Evolutionary conservation across 2,888 invertebrate genomes (phyloP).

Genomic region (Coleophora flavipennella): DNA sequence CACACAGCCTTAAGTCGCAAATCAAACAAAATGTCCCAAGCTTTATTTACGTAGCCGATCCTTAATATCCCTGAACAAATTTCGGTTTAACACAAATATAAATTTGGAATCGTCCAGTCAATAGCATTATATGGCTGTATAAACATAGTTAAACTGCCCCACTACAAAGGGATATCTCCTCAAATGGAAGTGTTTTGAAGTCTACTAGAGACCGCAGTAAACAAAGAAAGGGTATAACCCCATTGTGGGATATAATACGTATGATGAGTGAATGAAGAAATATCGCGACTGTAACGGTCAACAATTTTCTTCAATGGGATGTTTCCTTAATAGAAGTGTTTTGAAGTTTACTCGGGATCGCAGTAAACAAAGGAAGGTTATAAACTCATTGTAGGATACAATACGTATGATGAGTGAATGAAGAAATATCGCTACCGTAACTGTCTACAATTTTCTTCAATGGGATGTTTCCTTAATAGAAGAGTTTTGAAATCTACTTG

Average conservation of each 20-base stretch:
- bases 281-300: too few species aligned
- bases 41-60: background rate
- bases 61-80: background rate
- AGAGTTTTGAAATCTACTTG: too few species aligned
- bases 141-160: slow-evolving; percentile 21
- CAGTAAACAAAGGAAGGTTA: slow-evolving; percentile 18
- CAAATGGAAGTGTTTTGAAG: slow-evolving; percentile 26
- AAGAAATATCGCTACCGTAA: too few species aligned
- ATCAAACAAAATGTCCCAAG: too few species aligned
- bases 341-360: background rate
- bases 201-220: slow-evolving; percentile 17
- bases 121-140: slow-evolving; percentile 14
- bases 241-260: background rate
- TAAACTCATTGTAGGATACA: background rate
- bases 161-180: slow-evolving; percentile 24
- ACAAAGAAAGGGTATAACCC: slow-evolving; percentile 13
- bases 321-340: too few species aligned
- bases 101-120: slow-evolving; percentile 2
- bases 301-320: too few species aligned
- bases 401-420: background rate
- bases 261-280: too few species aligned
- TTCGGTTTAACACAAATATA: slow-evolving; percentile 11
- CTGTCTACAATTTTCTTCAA: too few species aligned
- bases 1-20: too few species aligned
- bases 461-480: too few species aligned